phyloP scores from a whole-genome alignment of 2,888 invertebrate genomes.

The Fragum sueziense region DNA sequence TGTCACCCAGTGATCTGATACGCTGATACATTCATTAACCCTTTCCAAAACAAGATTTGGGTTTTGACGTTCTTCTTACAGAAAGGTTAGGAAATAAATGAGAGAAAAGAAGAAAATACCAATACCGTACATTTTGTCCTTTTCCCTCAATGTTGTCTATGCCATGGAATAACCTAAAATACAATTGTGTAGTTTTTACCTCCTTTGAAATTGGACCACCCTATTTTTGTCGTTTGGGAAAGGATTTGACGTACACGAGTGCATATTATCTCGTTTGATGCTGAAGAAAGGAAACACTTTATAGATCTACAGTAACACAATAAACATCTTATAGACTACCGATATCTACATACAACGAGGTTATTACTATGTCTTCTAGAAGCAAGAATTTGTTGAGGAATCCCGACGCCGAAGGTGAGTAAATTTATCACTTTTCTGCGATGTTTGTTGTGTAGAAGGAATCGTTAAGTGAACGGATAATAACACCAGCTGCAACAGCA shows the following conservation, averaged over 20 bases:
- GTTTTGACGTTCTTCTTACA: too few species aligned
- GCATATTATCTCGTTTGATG: not conserved
- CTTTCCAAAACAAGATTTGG: too few species aligned
- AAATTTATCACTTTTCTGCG: too few species aligned
- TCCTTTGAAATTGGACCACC: not conserved
- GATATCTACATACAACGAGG: not conserved
- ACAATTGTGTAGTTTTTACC: not conserved
- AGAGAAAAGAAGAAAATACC: not conserved
- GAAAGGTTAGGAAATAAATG: too few species aligned
- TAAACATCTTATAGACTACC: not conserved
- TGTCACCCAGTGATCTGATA: too few species aligned
- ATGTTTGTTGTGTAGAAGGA: too few species aligned
- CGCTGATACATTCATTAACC: too few species aligned
- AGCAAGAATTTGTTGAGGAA: constrained; percentile 5
- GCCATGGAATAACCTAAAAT: not conserved
- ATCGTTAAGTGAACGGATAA: too few species aligned
- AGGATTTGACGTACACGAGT: not conserved
- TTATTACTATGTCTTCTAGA: not conserved
- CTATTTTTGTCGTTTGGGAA: too few species aligned
- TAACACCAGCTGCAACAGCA: too few species aligned
- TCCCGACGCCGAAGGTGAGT: not conserved
- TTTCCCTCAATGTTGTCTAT: not conserved
- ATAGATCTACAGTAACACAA: not conserved
- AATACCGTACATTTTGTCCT: not conserved
- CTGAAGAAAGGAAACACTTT: not conserved